Percentiles rank a stretch among this genome's conserved stretches.
phyloP scores from a whole-genome alignment of 2,797 vertebrate species.

The Thunnus albacares region DNA sequence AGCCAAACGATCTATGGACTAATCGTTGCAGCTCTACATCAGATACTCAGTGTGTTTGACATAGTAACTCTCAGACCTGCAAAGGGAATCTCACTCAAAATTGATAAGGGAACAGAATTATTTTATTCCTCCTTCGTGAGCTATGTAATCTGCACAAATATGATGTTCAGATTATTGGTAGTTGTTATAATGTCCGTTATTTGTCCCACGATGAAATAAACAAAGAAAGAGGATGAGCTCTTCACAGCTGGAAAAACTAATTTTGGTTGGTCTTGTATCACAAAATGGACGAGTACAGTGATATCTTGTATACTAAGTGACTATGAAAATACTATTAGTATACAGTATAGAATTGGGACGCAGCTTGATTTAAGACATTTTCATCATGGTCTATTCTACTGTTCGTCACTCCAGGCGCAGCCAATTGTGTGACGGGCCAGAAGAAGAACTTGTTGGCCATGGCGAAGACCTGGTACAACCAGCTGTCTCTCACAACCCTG shows the following conservation, averaged over 20 bases:
- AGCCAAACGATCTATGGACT: too few species aligned
- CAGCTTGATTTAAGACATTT: background rate
- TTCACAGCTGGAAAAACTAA: background rate
- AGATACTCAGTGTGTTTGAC: too few species aligned
- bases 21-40: too few species aligned
- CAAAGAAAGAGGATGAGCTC: background rate
- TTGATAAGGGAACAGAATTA: too few species aligned
- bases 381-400: background rate
- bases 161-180: too few species aligned
- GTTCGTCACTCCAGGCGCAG: slow-evolving; percentile 81
- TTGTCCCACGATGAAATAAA: background rate
- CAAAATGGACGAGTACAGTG: too few species aligned
- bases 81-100: too few species aligned
- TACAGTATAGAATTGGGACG: background rate
- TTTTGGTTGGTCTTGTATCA: too few species aligned
- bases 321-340: background rate
- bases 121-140: too few species aligned
- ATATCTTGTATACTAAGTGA: background rate
- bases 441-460: slow-evolving; percentile 92
- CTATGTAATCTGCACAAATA: background rate
- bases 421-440: slow-evolving; percentile 91
- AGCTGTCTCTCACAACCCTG: slow-evolving; percentile 90
- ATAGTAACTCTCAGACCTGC: too few species aligned
- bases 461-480: slow-evolving; percentile 95
- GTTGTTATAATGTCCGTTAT: too few species aligned